Conservation (phyloP, 2,797 vertebrate genomes). For the Brachymystax lenok region DNA sequence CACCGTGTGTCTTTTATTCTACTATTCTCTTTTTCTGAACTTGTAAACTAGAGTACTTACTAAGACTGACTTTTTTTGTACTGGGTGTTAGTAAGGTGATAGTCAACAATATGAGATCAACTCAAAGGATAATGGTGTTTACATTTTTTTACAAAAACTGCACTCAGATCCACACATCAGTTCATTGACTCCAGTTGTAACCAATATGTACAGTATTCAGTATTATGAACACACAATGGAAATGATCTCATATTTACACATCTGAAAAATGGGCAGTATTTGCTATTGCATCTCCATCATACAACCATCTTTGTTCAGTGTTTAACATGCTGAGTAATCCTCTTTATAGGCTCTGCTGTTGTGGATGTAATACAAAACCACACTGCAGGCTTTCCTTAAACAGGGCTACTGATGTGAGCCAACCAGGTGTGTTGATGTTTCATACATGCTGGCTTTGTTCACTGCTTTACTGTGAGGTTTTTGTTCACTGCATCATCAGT, state of each 20-base stretch:
- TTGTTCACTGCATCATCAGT: not conserved
- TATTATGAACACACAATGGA: not conserved
- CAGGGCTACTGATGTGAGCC: not conserved
- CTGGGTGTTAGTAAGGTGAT: constrained; percentile 13
- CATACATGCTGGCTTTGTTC: not conserved
- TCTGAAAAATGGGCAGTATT: constrained; percentile 1
- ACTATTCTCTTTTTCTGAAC: constrained; percentile 31
- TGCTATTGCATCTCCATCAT: not conserved
- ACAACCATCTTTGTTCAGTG: too few species aligned
- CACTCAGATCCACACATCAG: constrained; percentile 15
- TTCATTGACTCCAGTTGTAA: not conserved
- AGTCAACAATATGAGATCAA: constrained; percentile 24
- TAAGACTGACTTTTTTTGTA: constrained; percentile 23
- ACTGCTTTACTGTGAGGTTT: not conserved
- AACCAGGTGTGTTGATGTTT: not conserved
- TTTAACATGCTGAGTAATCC: not conserved
- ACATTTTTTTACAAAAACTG: constrained; percentile 5
- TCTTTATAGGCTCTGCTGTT: not conserved
- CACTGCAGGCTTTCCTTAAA: not conserved
- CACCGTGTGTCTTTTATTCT: constrained; percentile 64
- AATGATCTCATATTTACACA: not conserved
- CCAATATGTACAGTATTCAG: not conserved
- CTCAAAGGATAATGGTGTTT: not conserved
- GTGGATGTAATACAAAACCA: not conserved
- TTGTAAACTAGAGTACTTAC: constrained; percentile 8